phyloP scores from a whole-genome alignment of 2,113 vertebrate genomes.

The Muntiacus reevesi region DNA sequence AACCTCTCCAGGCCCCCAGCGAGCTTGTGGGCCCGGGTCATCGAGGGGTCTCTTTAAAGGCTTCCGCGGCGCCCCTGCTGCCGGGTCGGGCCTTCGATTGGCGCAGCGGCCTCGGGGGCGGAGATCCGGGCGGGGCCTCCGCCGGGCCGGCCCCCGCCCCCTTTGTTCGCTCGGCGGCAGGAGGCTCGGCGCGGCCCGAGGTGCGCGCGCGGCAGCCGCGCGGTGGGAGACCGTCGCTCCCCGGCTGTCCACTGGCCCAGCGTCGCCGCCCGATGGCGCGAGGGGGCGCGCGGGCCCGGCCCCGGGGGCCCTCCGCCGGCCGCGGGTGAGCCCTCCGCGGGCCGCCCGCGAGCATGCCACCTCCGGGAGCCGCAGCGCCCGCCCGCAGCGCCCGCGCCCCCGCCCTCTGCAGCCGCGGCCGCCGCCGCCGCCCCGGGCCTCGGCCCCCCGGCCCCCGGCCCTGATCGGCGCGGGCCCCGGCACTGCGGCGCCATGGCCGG shows the following conservation, averaged over 20 bases:
- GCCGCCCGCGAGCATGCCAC: conserved; percentile 61
- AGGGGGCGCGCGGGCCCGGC: background rate
- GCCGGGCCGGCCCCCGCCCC: conserved; percentile 62
- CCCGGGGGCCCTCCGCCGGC: background rate
- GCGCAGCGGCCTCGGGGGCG: rapidly evolving
- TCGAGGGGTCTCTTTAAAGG: conserved; percentile 68
- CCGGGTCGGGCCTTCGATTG: conserved; percentile 5
- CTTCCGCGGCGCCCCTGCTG: conserved; percentile 25
- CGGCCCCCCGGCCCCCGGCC: conserved; percentile 35
- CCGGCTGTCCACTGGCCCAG: conserved; percentile 53
- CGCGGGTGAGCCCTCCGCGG: conserved; percentile 44
- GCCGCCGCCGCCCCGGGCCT: conserved; percentile 9
- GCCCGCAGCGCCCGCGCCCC: background rate
- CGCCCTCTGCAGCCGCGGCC: conserved; percentile 28
- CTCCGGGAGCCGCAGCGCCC: conserved; percentile 35
- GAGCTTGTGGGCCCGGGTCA: background rate
- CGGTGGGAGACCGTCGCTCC: conserved; percentile 42
- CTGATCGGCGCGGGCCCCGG: conserved; percentile 22
- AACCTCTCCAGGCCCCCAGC: background rate
- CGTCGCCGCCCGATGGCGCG: conserved; percentile 43
- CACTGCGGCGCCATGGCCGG: conserved; percentile 71
- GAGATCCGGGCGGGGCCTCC: background rate
- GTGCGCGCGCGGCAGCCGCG: conserved; percentile 51
- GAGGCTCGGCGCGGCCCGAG: conserved; percentile 54
- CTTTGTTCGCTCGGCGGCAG: conserved; percentile 69